phyloP scores from a whole-genome alignment of 2,888 invertebrate genomes.

The Muschampia plurimacula region DNA sequence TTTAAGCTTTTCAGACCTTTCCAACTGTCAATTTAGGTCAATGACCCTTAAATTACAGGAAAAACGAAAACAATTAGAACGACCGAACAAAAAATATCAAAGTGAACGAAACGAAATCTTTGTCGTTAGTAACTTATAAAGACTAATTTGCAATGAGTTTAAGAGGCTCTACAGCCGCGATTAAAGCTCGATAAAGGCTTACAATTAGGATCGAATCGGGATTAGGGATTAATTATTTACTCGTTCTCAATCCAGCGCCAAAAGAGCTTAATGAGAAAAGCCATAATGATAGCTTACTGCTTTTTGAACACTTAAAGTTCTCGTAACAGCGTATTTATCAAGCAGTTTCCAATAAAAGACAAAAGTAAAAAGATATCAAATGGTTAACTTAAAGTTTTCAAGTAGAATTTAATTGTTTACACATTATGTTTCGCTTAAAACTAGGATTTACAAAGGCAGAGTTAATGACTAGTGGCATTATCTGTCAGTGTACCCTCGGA shows the following conservation, averaged over 20 bases:
- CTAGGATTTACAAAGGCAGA: too few species aligned
- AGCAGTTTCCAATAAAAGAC: conserved; percentile 1
- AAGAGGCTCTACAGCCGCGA: conserved; percentile 22
- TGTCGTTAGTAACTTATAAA: conserved; percentile 32
- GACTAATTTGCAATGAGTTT: conserved; percentile 36
- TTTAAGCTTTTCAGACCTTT: background rate
- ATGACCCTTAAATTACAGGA: background rate
- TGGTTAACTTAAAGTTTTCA: too few species aligned
- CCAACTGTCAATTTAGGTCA: background rate
- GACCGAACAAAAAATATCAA: conserved; percentile 20
- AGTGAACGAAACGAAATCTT: conserved; percentile 13
- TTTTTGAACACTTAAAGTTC: conserved; percentile 29
- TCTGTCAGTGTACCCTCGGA: too few species aligned
- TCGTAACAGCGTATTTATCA: conserved; percentile 7
- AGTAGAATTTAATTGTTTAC: too few species aligned
- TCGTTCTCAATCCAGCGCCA: conserved; percentile 31
- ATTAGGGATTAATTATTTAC: conserved; percentile 37
- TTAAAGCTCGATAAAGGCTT: conserved; percentile 35
- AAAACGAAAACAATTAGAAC: conserved; percentile 6
- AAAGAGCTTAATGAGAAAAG: conserved; percentile 30
- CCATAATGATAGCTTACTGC: conserved; percentile 30
- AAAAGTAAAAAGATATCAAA: background rate
- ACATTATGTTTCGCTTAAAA: too few species aligned
- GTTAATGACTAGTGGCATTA: too few species aligned
- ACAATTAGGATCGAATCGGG: conserved; percentile 38